phyloP scores from a whole-genome alignment of 2,797 vertebrate genomes.

The Gymnoscopelus braueri region DNA sequence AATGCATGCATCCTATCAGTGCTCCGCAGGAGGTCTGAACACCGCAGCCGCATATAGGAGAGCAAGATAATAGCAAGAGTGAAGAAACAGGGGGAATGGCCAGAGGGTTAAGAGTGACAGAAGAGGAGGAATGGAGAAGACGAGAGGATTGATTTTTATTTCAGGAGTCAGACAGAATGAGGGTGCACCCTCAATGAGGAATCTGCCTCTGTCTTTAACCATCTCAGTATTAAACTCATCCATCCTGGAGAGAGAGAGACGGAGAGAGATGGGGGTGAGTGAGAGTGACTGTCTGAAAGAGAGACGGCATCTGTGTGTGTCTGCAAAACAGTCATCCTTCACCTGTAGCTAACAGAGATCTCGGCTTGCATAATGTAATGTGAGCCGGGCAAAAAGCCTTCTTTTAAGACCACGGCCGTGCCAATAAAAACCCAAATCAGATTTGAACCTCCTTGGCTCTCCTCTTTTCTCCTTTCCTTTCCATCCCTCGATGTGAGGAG shows the following conservation, averaged over 20 bases:
- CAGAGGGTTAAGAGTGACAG: conserved; percentile 10
- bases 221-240: conserved; percentile 75
- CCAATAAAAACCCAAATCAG: conserved; percentile 72
- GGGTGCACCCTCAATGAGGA: conserved; percentile 42
- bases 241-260: conserved; percentile 58
- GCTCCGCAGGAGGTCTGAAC: conserved; percentile 1
- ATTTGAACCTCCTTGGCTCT: conserved; percentile 54
- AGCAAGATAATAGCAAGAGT: neutral
- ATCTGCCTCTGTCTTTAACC: conserved; percentile 57
- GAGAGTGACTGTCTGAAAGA: conserved; percentile 13
- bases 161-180: conserved; percentile 40
- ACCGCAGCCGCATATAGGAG: neutral
- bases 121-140: conserved; percentile 11
- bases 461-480: conserved; percentile 17
- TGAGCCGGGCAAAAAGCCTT: conserved; percentile 57
- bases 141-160: conserved; percentile 32
- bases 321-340: conserved; percentile 67
- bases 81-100: conserved; percentile 5
- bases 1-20: conserved; percentile 33
- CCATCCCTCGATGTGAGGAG: conserved; percentile 24
- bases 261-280: conserved; percentile 18
- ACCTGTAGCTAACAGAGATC: conserved; percentile 70
- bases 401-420: conserved; percentile 71
- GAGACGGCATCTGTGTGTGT: conserved; percentile 36
- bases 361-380: conserved; percentile 69